phyloP scores from a whole-genome alignment of 1,140 invertebrate species.

The Drosophila virilis region DNA sequence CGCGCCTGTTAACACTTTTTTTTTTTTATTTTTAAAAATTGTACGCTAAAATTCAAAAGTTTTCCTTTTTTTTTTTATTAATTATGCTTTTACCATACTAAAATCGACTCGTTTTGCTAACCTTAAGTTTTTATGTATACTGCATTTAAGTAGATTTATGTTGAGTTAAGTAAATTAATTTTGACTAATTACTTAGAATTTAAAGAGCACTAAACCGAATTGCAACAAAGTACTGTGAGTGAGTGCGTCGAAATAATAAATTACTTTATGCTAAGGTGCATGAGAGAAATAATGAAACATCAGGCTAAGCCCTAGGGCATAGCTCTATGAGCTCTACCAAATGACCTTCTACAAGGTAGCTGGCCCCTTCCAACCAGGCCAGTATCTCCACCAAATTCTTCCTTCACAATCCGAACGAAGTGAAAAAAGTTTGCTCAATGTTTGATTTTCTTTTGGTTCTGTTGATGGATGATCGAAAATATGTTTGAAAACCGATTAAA shows the following conservation, averaged over 20 bases:
- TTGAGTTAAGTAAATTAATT: slow-evolving; percentile 33
- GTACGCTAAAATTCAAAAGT: slow-evolving; percentile 65
- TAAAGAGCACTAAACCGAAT: slow-evolving; percentile 28
- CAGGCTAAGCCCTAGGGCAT: slow-evolving; percentile 60
- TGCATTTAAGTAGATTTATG: slow-evolving; percentile 42
- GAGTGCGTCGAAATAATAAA: slow-evolving; percentile 53
- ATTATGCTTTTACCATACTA: slow-evolving; percentile 49
- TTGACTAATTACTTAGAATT: slow-evolving; percentile 27
- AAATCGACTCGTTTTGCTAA: slow-evolving; percentile 79
- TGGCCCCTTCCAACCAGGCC: too few relatives aligned
- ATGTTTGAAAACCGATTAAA: slow-evolving; percentile 13
- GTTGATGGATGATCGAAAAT: slow-evolving; percentile 13
- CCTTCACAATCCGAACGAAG: slow-evolving; percentile 76
- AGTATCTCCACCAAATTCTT: slow-evolving; percentile 27
- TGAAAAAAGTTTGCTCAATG: slow-evolving; percentile 82
- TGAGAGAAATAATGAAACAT: slow-evolving; percentile 50
- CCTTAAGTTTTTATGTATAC: slow-evolving; percentile 44
- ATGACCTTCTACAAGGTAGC: slow-evolving; percentile 42
- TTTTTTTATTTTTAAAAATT: slow-evolving; percentile 53
- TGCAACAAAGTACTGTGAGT: slow-evolving; percentile 48
- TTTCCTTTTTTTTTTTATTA: slow-evolving; percentile 23
- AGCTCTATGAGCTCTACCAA: slow-evolving; percentile 62
- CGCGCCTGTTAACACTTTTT: slow-evolving; percentile 63
- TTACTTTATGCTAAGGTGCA: slow-evolving; percentile 58
- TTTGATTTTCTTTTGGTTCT: slow-evolving; percentile 12